Evolutionary conservation across 2,797 vertebrate genomes (phyloP).

Genomic region (Enteromius anoplus): DNA sequence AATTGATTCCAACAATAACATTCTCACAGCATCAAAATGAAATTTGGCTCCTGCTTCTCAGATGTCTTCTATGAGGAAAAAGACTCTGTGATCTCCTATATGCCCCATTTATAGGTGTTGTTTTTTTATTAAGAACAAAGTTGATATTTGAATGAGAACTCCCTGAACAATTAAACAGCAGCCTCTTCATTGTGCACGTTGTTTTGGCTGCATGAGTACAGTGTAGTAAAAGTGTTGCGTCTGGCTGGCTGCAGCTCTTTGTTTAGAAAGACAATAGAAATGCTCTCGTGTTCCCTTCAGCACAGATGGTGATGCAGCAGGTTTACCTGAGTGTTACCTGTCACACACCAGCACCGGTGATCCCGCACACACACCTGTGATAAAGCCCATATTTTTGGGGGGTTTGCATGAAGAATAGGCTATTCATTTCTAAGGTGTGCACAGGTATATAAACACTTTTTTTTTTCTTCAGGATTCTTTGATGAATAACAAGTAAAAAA

Average conservation of each 20-base stretch:
- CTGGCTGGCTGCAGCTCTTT: conserved; percentile 58
- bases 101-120: neutral
- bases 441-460: neutral
- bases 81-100: neutral
- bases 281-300: conserved; percentile 69
- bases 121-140: neutral
- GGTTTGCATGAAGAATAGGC: neutral
- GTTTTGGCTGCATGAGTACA: conserved; percentile 16
- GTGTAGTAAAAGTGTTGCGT: conserved; percentile 17
- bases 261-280: conserved; percentile 64
- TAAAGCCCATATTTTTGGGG: neutral
- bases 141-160: conserved; percentile 3
- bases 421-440: neutral
- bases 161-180: neutral
- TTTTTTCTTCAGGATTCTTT: no score
- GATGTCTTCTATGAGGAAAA: neutral
- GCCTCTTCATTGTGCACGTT: conserved; percentile 8
- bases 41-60: neutral
- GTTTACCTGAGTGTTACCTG: conserved; percentile 50
- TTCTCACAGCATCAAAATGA: neutral
- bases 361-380: neutral
- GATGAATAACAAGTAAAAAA: no score
- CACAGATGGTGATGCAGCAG: conserved; percentile 71
- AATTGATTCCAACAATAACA: neutral
- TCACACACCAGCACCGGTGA: conserved; percentile 8